Base-by-base conservation (phyloP, 2,888 invertebrate genomes). In the Laothoe populi region DNA sequence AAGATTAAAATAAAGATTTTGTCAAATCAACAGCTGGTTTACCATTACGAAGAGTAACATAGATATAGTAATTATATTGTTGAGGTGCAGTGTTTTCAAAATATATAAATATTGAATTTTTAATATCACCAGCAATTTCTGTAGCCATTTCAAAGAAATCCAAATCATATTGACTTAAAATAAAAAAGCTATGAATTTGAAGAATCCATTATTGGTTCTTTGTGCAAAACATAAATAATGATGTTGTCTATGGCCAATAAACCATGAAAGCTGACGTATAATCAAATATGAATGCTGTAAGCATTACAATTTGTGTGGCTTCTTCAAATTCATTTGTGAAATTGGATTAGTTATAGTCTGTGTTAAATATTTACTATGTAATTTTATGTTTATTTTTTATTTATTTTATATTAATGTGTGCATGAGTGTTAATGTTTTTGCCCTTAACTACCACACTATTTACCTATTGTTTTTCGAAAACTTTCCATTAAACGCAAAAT, bases 371-470 rank as follows among this genome's bases (percentile, higher is more conserved):
- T 53, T 49, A 59, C 63, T 70, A 66, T 16, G 53, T 40, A 21
- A 10, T 61, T 8, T 31, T 57, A 45, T 38, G 11, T 57, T 66
- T 66, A 60, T 38, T 48, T 16, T 70, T 67, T 58, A 63, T 71
- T 63, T 70, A 62, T 70, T 74, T 68, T 69, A 71, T 53, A 53
- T 68, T 67, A 74, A 70, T 73, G 73, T 81, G 79, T 86, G 85
- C 86, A 86, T 85, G 87, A 79, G 77, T 82, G 84, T 83, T 82
- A 75, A 78, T 73, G 78, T 73, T 71, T 80, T 74, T 80, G 86
- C 83, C 84, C 85, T 74, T 87, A 86, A 88, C 87, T 84, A 86
- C 86, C 83, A 85, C 86, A 87, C 86, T 86, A 78, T 75, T 79
- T 79, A 76, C 60, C 59, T 62, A 53, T 46, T 57, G 53, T 57